Percentiles rank a stretch among this genome's conserved stretches.
phyloP scores from a whole-genome alignment of 1,140 invertebrate genomes.

The Sarcophaga bullata region DNA sequence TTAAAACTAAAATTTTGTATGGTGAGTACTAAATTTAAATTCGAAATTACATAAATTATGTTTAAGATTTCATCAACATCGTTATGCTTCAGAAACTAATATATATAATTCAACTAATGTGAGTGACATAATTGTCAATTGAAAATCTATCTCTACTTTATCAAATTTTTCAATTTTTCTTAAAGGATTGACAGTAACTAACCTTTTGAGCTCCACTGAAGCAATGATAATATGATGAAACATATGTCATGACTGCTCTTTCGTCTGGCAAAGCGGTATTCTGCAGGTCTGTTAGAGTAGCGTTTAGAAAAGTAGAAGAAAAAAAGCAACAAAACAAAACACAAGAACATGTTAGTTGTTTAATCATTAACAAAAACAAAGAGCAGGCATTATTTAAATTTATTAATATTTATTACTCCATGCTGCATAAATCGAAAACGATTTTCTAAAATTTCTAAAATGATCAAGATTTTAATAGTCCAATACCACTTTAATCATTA shows the following conservation, averaged over 20 bases:
- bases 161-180: too few species aligned
- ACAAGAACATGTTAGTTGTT: constrained; percentile 26
- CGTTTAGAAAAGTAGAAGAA: constrained; percentile 44
- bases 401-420: neutral
- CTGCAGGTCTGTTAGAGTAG: constrained; percentile 85
- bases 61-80: too few species aligned
- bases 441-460: neutral
- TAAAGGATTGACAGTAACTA: constrained; percentile 54
- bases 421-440: neutral
- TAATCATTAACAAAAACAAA: constrained; percentile 24
- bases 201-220: constrained; percentile 99
- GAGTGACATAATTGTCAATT: too few species aligned
- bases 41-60: too few species aligned
- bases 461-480: too few species aligned
- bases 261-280: constrained; percentile 99
- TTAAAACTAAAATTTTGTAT: too few species aligned
- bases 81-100: too few species aligned
- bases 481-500: too few species aligned
- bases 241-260: constrained; percentile 99
- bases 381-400: constrained; percentile 23
- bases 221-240: constrained; percentile 99
- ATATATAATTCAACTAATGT: too few species aligned
- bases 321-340: constrained; percentile 49
- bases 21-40: too few species aligned
- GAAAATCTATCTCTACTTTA: too few species aligned